Evolutionary conservation across 2,797 vertebrate species (phyloP).

Genomic region (Phaenicophaeus curvirostris): DNA sequence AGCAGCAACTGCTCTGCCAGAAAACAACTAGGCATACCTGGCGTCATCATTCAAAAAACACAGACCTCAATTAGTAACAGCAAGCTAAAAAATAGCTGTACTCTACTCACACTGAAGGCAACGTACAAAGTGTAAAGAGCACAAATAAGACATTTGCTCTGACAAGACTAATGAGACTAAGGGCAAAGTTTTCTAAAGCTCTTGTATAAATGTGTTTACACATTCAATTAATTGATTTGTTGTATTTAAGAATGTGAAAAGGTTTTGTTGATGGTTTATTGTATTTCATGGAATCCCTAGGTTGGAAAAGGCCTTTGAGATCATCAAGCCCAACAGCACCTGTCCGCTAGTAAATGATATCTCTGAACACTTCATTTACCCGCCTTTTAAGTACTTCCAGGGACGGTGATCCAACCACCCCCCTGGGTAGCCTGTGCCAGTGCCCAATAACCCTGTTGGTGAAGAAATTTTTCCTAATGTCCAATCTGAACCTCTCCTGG

Average conservation of each 20-base stretch:
- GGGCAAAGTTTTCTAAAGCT: background rate
- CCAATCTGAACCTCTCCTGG: too few relatives aligned
- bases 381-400: too few relatives aligned
- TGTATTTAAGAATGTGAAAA: background rate
- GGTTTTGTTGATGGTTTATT: background rate
- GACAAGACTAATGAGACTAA: background rate
- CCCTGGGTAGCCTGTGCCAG: too few relatives aligned
- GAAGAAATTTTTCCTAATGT: too few relatives aligned
- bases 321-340: too few relatives aligned
- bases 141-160: background rate
- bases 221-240: background rate
- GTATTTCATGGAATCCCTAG: too few relatives aligned
- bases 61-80: background rate
- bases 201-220: background rate
- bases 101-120: background rate
- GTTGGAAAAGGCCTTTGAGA: too few relatives aligned
- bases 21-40: background rate
- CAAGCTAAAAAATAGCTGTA: background rate
- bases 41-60: background rate
- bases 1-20: background rate
- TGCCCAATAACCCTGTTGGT: too few relatives aligned
- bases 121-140: accelerated
- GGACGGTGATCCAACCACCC: too few relatives aligned
- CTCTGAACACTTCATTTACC: too few relatives aligned
- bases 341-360: too few relatives aligned